These are phyloP conservation scores for Brachyrhaphis roseni DNA, from an alignment of 2,797 vertebrate species.

Conservation along the genomic window DNA sequence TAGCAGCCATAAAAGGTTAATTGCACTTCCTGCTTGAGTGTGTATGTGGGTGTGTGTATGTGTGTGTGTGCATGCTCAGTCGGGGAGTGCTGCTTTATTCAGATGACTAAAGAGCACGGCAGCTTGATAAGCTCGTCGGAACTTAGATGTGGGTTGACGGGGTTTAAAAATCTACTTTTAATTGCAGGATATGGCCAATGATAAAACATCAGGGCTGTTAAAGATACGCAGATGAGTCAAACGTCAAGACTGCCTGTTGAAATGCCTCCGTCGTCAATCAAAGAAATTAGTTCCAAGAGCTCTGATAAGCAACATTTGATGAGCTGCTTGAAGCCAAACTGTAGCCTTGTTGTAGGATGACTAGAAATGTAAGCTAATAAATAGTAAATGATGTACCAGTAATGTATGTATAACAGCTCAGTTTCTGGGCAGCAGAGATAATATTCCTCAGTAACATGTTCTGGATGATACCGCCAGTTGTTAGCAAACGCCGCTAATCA, in stretches of 20 bases:
- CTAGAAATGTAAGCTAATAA: background rate
- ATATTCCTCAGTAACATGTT: background rate
- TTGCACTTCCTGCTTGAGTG: constrained; percentile 32
- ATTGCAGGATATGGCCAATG: constrained; percentile 28
- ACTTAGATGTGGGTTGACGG: constrained; percentile 20
- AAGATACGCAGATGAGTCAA: constrained; percentile 23
- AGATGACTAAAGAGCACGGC: constrained; percentile 47
- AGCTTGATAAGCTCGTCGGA: constrained; percentile 41
- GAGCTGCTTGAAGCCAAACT: background rate
- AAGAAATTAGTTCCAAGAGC: background rate
- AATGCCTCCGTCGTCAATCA: background rate
- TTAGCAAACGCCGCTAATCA: background rate
- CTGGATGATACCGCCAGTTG: background rate
- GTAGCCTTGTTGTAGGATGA: background rate
- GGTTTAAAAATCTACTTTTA: constrained; percentile 30
- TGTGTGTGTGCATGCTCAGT: constrained; percentile 9
- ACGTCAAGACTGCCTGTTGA: constrained; percentile 1
- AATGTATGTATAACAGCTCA: background rate
- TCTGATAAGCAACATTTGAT: background rate
- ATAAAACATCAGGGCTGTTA: constrained; percentile 24
- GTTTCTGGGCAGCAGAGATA: background rate
- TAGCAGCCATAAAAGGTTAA: constrained; percentile 30
- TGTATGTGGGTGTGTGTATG: constrained; percentile 14
- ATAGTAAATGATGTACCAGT: background rate
- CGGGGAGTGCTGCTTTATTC: constrained; percentile 47